Evolutionary conservation across 2,113 vertebrate genomes (phyloP).

Genomic region (Lepus timidus): DNA sequence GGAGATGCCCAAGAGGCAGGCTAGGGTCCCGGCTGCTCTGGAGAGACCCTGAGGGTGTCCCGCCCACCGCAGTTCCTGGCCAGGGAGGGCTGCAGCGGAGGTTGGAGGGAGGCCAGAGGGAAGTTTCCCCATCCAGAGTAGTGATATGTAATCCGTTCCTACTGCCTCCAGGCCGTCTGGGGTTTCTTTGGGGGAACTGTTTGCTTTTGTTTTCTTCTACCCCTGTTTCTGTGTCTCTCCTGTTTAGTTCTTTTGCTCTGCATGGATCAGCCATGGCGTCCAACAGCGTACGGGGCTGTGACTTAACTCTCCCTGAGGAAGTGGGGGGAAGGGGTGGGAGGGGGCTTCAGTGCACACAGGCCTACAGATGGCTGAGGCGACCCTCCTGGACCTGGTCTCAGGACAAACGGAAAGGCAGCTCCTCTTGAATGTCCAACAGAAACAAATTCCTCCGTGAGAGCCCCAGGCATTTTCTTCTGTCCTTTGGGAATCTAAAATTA

Average conservation of each 20-base stretch:
- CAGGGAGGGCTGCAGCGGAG: not conserved
- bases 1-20: not conserved
- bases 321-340: not conserved
- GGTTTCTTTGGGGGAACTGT: not conserved
- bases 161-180: not conserved
- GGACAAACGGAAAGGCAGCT: not conserved
- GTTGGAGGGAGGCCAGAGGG: too few species aligned
- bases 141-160: not conserved
- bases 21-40: not conserved
- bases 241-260: conserved; percentile 34
- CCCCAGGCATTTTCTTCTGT: conserved; percentile 27
- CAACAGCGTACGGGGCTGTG: not conserved
- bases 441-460: conserved; percentile 1
- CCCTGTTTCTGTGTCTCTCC: conserved; percentile 5
- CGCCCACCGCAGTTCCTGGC: not conserved
- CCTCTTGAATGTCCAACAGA: conserved; percentile 4
- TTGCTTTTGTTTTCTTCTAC: conserved; percentile 37
- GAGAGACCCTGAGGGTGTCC: not conserved
- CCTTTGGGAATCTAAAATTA: conserved; percentile 61
- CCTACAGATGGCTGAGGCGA: not conserved
- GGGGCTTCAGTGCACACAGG: not conserved
- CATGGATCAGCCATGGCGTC: not conserved
- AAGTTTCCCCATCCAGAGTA: not conserved
- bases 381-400: not conserved
- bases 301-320: not conserved